Percentiles rank a stretch among this genome's conserved stretches.
These are phyloP conservation scores for Pyrocephalus nanus DNA, from an alignment of 2,797 vertebrate genomes.

Conservation along the genomic window DNA sequence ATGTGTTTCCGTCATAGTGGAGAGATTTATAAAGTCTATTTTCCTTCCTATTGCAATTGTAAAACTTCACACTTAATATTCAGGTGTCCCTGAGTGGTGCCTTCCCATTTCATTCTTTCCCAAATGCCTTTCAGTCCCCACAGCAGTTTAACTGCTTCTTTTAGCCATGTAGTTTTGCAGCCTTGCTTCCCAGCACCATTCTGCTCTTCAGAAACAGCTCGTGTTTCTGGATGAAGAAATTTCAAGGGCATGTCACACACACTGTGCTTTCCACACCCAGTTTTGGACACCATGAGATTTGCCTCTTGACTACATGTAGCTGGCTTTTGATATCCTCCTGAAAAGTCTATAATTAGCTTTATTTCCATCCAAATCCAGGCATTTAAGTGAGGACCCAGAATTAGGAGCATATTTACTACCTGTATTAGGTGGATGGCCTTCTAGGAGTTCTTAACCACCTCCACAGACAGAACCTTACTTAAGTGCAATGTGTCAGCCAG, in stretches of 20 bases:
- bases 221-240: neutral
- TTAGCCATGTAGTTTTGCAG: neutral
- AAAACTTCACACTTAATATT: neutral
- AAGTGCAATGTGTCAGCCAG: neutral
- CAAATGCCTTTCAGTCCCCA: neutral
- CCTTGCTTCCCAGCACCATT: neutral
- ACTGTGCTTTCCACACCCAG: neutral
- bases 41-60: neutral
- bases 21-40: neutral
- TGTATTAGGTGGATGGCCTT: neutral
- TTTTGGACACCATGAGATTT: neutral
- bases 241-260: neutral
- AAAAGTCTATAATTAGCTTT: neutral
- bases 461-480: rapidly evolving
- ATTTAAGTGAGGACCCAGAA: neutral
- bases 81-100: neutral
- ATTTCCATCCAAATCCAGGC: neutral
- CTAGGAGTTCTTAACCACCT: neutral
- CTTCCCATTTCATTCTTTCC: neutral
- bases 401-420: neutral
- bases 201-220: neutral
- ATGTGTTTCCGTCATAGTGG: neutral
- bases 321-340: neutral
- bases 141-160: neutral
- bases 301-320: neutral